Conservation (phyloP, 2,113 vertebrate species). For the Toxotes chatareus region DNA sequence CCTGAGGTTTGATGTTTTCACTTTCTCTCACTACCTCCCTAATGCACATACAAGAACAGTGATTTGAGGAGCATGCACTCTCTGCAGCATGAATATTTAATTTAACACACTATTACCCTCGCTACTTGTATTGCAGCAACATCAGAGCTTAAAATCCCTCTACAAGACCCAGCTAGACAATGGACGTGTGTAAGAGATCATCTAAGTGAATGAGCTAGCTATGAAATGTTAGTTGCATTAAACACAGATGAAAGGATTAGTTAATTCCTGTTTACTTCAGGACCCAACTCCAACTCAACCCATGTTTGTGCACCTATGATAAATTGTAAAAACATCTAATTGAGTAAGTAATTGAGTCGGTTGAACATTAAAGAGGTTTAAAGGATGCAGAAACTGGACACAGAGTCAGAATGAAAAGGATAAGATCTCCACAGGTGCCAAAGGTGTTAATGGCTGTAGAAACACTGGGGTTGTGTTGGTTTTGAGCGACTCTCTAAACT, state of each 20-base stretch:
- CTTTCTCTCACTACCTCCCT: neutral
- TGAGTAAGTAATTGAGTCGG: neutral
- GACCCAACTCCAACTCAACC: constrained; percentile 73
- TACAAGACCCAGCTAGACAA: constrained; percentile 32
- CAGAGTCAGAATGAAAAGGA: neutral
- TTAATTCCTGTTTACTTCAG: constrained; percentile 29
- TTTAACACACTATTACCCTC: constrained; percentile 39
- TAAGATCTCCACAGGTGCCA: neutral
- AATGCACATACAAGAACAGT: constrained; percentile 16
- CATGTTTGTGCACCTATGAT: neutral
- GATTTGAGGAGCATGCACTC: constrained; percentile 43
- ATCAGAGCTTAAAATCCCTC: constrained; percentile 32
- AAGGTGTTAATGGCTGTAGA: neutral
- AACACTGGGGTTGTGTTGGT: constrained; percentile 57
- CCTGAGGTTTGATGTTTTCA: neutral
- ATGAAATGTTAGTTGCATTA: constrained; percentile 46
- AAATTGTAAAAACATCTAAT: neutral
- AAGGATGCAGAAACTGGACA: neutral
- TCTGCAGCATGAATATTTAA: constrained; percentile 29
- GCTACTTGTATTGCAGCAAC: constrained; percentile 18
- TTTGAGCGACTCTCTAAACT: constrained; percentile 39
- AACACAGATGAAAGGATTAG: constrained; percentile 49
- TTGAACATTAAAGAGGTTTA: neutral
- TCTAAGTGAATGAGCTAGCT: constrained; percentile 41
- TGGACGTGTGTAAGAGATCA: constrained; percentile 45